Percentiles rank a stretch among this genome's conserved stretches.
Evolutionary conservation across 2,797 vertebrate species (phyloP).

Genomic region (Pangasius larnaudii): DNA sequence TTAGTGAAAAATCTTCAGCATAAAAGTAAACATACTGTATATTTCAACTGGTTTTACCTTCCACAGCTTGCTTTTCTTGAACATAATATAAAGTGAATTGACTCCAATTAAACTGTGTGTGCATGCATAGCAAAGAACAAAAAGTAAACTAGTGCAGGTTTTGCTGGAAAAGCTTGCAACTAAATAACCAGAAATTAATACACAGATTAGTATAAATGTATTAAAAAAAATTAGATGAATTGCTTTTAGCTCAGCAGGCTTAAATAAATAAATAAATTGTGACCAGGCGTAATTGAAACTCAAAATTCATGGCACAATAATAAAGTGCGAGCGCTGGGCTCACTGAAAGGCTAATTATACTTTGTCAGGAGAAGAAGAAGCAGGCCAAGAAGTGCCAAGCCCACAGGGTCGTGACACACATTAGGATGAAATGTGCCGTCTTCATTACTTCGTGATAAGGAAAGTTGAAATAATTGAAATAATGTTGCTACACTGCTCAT

Average conservation of each 20-base stretch:
- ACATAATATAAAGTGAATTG: background rate
- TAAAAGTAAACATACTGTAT: too few relatives aligned
- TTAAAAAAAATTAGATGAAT: background rate
- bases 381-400: constrained; percentile 30
- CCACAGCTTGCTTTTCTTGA: background rate
- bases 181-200: background rate
- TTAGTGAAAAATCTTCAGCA: too few relatives aligned
- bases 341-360: constrained; percentile 49
- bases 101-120: background rate
- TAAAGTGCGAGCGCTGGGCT: constrained; percentile 34
- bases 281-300: constrained; percentile 41
- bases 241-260: constrained; percentile 19
- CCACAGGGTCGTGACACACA: constrained; percentile 36
- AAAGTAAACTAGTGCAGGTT: background rate
- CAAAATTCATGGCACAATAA: constrained; percentile 40
- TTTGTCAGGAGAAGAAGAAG: constrained; percentile 35
- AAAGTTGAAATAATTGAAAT: constrained; percentile 14
- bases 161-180: background rate
- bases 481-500: background rate
- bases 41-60: too few relatives aligned
- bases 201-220: background rate
- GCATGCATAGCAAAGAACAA: background rate
- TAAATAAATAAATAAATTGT: constrained; percentile 24
- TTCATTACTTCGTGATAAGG: constrained; percentile 2
- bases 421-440: constrained; percentile 20